Percentiles rank a stretch among this genome's conserved stretches.
These are phyloP conservation scores for Chloebia gouldiae DNA, from an alignment of 2,113 vertebrate species.

Conservation along the genomic window DNA sequence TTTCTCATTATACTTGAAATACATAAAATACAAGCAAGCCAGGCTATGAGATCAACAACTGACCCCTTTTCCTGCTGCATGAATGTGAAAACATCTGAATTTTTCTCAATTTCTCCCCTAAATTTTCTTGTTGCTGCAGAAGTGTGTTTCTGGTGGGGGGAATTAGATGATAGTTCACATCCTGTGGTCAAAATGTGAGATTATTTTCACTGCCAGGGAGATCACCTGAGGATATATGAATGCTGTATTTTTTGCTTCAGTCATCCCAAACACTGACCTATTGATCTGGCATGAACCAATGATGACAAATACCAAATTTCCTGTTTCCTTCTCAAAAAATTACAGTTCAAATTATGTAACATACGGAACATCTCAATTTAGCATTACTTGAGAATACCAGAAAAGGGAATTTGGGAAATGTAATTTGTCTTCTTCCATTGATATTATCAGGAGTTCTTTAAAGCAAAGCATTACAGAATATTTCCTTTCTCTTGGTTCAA, in stretches of 20 bases:
- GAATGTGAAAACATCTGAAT: neutral
- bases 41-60: neutral
- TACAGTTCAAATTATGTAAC: neutral
- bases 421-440: neutral
- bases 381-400: neutral
- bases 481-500: neutral
- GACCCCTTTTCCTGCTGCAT: neutral
- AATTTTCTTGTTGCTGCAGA: neutral
- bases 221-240: neutral
- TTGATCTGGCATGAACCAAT: fast-evolving
- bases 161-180: neutral
- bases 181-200: neutral
- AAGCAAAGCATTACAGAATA: neutral
- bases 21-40: neutral
- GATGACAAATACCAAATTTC: neutral
- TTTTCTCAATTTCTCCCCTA: neutral
- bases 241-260: neutral
- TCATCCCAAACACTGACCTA: neutral
- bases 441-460: neutral
- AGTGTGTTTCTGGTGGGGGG: neutral
- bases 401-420: neutral
- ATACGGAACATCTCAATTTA: neutral
- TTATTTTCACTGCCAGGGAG: neutral
- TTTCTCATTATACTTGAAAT: neutral
- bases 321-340: neutral